phyloP scores from a whole-genome alignment of 2,888 invertebrate genomes.

The Odontomyia ornata region DNA sequence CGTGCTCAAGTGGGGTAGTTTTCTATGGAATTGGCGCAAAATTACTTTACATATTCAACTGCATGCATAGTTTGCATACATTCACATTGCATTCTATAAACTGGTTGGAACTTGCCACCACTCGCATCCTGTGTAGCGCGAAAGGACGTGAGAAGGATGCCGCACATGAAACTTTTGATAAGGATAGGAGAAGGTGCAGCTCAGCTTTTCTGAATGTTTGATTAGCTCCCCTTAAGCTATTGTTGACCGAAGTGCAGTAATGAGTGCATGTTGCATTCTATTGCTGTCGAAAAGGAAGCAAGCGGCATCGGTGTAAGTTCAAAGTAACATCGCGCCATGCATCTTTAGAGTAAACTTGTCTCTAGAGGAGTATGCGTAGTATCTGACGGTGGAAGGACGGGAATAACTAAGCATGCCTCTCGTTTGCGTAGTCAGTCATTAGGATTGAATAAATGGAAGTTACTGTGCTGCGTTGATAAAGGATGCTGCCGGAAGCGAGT shows the following conservation, averaged over 20 bases:
- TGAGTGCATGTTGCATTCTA: conserved; percentile 16
- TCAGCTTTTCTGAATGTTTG: conserved; percentile 36
- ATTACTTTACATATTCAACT: conserved; percentile 2
- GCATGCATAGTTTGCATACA: background rate
- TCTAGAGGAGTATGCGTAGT: too few species aligned
- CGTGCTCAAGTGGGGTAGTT: conserved; percentile 40
- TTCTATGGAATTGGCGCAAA: conserved; percentile 19
- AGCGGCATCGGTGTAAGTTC: background rate
- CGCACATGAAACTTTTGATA: background rate
- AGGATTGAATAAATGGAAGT: too few species aligned
- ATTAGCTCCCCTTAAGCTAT: conserved; percentile 42
- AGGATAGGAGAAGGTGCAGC: background rate
- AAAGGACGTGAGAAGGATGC: too few species aligned
- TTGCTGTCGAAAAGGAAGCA: background rate
- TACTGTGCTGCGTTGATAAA: background rate
- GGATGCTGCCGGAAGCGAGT: background rate
- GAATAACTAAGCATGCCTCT: too few species aligned
- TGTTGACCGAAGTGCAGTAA: conserved; percentile 39
- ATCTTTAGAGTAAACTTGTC: conserved; percentile 2
- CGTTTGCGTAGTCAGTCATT: too few species aligned
- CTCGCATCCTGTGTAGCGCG: too few species aligned
- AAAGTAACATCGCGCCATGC: conserved; percentile 17
- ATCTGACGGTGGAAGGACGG: background rate
- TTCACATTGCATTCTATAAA: too few species aligned
- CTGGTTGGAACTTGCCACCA: too few species aligned